Evolutionary conservation across 2,113 vertebrate species (phyloP), one percentile per base, ranked within the genome.

Genomic region (Ancistrus triradiatus): DNA sequence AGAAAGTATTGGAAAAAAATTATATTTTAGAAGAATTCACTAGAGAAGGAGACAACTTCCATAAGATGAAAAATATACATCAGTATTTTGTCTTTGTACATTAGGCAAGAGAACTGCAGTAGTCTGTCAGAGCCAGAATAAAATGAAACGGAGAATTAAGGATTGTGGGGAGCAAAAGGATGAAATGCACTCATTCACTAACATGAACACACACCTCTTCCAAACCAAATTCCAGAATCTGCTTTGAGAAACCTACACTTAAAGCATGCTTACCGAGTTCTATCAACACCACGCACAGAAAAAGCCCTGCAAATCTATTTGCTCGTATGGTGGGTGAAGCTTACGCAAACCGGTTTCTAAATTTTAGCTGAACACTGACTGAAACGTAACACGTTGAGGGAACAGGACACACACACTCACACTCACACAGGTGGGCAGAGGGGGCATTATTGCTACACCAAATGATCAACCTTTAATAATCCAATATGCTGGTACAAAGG

Each of bases 11-110:
- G 92, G 85, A 92, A 94, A 97, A 81, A 91, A 91, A 84, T 89
- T 91, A 84, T 93, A 93, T 95, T 97, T 95, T 92, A 89, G 90
- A 97, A 95, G 92, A 96, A 92, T 90, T 93, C 88, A 94, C 92
- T 93, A 94, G 92, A 95, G 84, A 87, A 88, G 91, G 91, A 91
- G 91, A 95, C 91, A 91, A 90, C 88, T 91, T 94, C 89, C 89
- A 93, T 95, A 92, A 95, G 92, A 97, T 93, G 90, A 95, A 96
- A 89, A 97, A 96, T 97, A 97, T 97, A 97, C 93, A 98, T 93
- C 89, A 89, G 91, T 84, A 92, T 92, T 93, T 88, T 85, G 80
- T 95, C 90, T 97, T 94, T 95, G 88, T 95, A 98, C 94, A 97
- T 87, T 87, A 91, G 84, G 90, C 88, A 90, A 90, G 85, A 81